Evolutionary conservation across 2,113 vertebrate genomes (phyloP).

Genomic region (Eonycteris spelaea): DNA sequence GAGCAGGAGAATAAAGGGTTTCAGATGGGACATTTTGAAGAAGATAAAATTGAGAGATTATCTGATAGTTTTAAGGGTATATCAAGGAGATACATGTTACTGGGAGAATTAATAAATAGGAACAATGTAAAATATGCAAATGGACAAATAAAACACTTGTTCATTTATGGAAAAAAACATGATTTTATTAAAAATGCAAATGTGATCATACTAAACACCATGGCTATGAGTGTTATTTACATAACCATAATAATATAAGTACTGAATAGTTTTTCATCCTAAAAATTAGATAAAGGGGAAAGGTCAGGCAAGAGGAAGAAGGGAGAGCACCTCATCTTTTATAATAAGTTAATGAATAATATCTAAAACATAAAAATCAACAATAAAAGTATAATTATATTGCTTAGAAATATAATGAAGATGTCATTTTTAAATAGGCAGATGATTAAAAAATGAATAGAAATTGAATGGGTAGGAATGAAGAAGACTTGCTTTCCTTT

Average conservation of each 20-base stretch:
- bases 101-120: not conserved
- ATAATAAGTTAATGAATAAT: not conserved
- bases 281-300: not conserved
- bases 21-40: not conserved
- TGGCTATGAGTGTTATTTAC: not conserved
- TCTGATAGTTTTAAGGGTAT: not conserved
- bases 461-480: not conserved
- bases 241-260: not conserved
- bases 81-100: not conserved
- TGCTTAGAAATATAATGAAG: not conserved
- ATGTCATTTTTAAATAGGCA: not conserved
- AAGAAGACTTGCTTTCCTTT: not conserved
- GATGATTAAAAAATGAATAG: not conserved
- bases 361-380: not conserved
- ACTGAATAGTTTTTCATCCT: not conserved
- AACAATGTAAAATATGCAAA: not conserved
- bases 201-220: not conserved
- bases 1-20: not conserved
- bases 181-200: not conserved
- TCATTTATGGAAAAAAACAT: not conserved
- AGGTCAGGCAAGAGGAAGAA: not conserved
- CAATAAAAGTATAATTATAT: not conserved
- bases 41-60: not conserved
- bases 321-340: not conserved
- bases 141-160: not conserved